Evolutionary conservation across 2,113 vertebrate species (phyloP), one percentile per base, ranked within the genome.

Genomic region (Hylia prasina): DNA sequence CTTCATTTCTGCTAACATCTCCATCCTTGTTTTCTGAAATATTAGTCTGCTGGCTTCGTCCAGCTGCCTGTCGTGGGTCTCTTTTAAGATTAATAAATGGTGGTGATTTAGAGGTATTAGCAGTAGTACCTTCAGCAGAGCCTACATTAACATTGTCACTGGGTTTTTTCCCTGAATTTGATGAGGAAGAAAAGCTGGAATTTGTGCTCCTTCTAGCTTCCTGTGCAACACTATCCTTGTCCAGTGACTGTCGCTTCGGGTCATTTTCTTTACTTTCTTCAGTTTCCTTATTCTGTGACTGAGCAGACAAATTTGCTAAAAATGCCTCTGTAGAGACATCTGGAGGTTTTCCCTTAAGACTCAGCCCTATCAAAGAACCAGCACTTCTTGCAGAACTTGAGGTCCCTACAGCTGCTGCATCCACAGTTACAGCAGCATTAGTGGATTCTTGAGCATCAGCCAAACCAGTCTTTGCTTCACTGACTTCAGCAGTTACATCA

Each of bases 281-380:
- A 33, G 87, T 96, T 96, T 98, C 98, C 78, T 98, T 97, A 71
- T 87, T 97, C 63, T 98, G 98, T 60, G 98, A 97, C 76, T 97
- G 92, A 88, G 97, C 70, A 35, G 98, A 97, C 81, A 99, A 91
- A 94, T 98, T 98, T 51, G 98, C 97, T 95, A 99, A 98, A 97
- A 99, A 99, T 8, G 97, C 98, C 95, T 99, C 99, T 39, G 99
- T 99, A 47, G 99, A 99, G 94, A 99, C 98, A 97, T 99, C 99
- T 93, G 99, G 98, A 84, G 99, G 99, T 95, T 99, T 99, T 93
- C 99, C 99, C 96, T 98, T 99, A 72, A 99, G 98, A 96, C 98
- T 99, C 82, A 99, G 95, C 8, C 83, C 96, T 12, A 94, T 35
- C 66, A 97, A 75, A 85, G 95, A 92, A 64, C 91, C 97, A 77